These are phyloP conservation scores for Chrysodeixis includens DNA, from an alignment of 2,888 invertebrate species.

Conservation along the genomic window DNA sequence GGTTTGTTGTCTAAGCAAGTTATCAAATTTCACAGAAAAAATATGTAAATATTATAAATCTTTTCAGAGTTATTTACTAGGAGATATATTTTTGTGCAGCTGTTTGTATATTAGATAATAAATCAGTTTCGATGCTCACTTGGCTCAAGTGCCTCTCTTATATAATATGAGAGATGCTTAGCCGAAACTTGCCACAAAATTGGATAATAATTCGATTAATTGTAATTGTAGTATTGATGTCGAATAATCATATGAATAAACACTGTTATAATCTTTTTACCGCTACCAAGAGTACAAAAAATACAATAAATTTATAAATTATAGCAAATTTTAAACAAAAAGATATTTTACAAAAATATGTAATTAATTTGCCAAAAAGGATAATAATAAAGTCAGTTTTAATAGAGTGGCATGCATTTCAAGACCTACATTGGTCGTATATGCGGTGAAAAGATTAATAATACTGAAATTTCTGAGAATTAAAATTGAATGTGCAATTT, in stretches of 20 bases:
- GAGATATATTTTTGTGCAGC: constrained; percentile 58
- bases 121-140: constrained; percentile 10
- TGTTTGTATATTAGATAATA: constrained; percentile 55
- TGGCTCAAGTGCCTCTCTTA: constrained; percentile 21
- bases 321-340: too few relatives aligned
- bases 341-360: too few relatives aligned
- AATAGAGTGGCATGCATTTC: too few relatives aligned
- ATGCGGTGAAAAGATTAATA: constrained; percentile 25
- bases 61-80: constrained; percentile 53
- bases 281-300: background rate
- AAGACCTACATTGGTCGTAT: too few relatives aligned
- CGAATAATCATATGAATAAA: constrained; percentile 12
- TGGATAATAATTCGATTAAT: constrained; percentile 31
- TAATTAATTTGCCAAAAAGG: too few relatives aligned
- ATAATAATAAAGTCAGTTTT: too few relatives aligned
- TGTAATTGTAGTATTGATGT: background rate
- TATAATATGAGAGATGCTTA: constrained; percentile 29
- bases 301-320: too few relatives aligned
- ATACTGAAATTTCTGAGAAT: background rate
- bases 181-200: constrained; percentile 2
- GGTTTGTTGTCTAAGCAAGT: constrained; percentile 64
- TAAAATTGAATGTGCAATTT: constrained; percentile 14
- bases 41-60: constrained; percentile 50
- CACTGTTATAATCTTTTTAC: constrained; percentile 8
- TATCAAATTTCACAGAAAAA: constrained; percentile 45